A percentile compares a stretch with the other conserved stretches of the same genome.
phyloP scores from a whole-genome alignment of 1,140 invertebrate genomes.

The Dolichoris vasculosae region DNA sequence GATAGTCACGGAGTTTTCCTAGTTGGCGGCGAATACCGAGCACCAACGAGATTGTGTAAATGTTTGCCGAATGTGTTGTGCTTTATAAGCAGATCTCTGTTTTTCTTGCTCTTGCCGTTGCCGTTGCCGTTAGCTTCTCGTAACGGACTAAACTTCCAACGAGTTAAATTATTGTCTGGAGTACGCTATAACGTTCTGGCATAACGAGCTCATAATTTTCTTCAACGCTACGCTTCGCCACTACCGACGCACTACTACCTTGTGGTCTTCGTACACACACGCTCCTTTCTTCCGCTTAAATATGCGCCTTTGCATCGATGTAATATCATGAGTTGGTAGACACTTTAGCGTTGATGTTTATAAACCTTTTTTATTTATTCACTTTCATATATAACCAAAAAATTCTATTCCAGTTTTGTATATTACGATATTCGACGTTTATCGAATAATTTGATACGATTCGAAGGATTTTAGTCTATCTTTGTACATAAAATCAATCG shows the following conservation, averaged over 20 bases:
- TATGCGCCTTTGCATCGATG: background rate
- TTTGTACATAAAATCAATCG: too few relatives aligned
- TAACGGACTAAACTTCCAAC: background rate
- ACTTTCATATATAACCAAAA: background rate
- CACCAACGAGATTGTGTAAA: background rate
- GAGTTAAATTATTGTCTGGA: slow-evolving; percentile 20
- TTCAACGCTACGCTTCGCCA: background rate
- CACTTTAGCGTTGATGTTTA: too few relatives aligned
- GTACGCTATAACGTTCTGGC: background rate
- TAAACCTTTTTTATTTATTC: background rate
- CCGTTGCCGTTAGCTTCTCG: background rate
- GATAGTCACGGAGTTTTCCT: background rate
- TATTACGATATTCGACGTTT: too few relatives aligned
- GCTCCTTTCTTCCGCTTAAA: background rate
- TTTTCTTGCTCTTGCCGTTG: background rate
- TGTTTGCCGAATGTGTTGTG: slow-evolving; percentile 37
- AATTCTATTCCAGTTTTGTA: background rate
- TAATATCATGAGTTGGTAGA: too few relatives aligned
- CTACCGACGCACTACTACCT: background rate
- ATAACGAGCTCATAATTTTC: slow-evolving; percentile 47
- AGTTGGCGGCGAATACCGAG: background rate
- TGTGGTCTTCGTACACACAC: background rate
- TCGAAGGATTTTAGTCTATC: too few relatives aligned
- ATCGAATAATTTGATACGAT: too few relatives aligned
- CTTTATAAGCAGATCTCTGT: slow-evolving; percentile 26